Evolutionary conservation across 2,113 vertebrate genomes (phyloP).

Genomic region (Onychostoma macrolepis): DNA sequence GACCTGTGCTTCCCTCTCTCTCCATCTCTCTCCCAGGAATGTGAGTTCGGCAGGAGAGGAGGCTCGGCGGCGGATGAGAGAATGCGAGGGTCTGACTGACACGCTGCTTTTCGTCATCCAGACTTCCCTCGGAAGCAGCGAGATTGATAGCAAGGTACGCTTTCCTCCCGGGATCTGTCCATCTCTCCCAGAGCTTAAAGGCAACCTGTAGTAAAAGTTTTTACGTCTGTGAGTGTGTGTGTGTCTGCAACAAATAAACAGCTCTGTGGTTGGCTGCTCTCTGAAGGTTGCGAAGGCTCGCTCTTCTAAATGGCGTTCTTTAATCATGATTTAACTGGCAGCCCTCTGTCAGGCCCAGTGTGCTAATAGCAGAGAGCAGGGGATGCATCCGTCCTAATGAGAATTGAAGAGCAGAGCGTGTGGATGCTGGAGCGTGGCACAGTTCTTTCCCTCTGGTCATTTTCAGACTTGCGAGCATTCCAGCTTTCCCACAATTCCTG

Average conservation of each 20-base stretch:
- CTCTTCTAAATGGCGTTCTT: conserved; percentile 67
- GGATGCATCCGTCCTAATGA: conserved; percentile 65
- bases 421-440: conserved; percentile 30
- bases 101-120: conserved; percentile 97
- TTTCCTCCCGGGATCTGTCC: conserved; percentile 13
- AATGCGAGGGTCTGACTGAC: conserved; percentile 97
- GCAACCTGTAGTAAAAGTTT: conserved; percentile 37
- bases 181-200: not conserved
- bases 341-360: conserved; percentile 55
- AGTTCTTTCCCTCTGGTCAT: conserved; percentile 55
- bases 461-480: conserved; percentile 48
- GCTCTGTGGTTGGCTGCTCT: conserved; percentile 66
- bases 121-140: conserved; percentile 94
- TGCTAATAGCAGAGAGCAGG: conserved; percentile 57
- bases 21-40: conserved; percentile 79
- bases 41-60: conserved; percentile 98
- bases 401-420: conserved; percentile 66
- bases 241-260: conserved; percentile 70
- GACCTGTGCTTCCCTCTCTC: conserved; percentile 46
- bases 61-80: conserved; percentile 95
- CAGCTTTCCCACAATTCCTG: conserved; percentile 30
- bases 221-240: conserved; percentile 32
- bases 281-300: conserved; percentile 73
- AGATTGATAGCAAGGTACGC: conserved; percentile 99
- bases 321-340: conserved; percentile 76